phyloP scores from a whole-genome alignment of 2,113 vertebrate species.

The Erythrolamprus reginae region DNA sequence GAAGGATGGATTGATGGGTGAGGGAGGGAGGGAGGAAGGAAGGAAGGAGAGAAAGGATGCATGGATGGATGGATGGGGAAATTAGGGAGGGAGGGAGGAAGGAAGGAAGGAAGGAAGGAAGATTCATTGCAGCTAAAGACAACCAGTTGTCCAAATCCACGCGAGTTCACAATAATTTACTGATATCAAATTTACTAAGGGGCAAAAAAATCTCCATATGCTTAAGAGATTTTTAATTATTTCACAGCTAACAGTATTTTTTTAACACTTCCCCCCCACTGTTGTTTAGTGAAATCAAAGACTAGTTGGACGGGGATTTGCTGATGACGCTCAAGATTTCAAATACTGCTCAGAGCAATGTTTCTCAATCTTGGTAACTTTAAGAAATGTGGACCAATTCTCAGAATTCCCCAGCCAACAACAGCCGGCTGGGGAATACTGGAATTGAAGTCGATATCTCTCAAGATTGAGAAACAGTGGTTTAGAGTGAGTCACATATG shows the following conservation, averaged over 20 bases:
- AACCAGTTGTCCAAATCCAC: background rate
- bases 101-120: too few relatives aligned
- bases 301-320: rapidly evolving
- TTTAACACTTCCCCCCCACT: background rate
- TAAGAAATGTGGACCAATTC: background rate
- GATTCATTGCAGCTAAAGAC: background rate
- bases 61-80: too few relatives aligned
- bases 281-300: background rate
- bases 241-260: background rate
- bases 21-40: too few relatives aligned
- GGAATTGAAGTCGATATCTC: too few relatives aligned
- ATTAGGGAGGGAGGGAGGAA: too few relatives aligned
- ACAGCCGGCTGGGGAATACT: too few relatives aligned
- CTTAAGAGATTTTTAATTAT: background rate
- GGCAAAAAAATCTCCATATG: background rate
- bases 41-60: too few relatives aligned
- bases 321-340: background rate
- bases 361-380: background rate
- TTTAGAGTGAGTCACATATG: background rate
- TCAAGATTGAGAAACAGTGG: too few relatives aligned
- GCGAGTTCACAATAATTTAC: too few relatives aligned
- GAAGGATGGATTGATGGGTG: too few relatives aligned
- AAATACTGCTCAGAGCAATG: background rate
- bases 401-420: background rate
- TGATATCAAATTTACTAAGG: background rate